Evolutionary conservation across 2,113 vertebrate species (phyloP).

Genomic region (Sclerurus mexicanus): DNA sequence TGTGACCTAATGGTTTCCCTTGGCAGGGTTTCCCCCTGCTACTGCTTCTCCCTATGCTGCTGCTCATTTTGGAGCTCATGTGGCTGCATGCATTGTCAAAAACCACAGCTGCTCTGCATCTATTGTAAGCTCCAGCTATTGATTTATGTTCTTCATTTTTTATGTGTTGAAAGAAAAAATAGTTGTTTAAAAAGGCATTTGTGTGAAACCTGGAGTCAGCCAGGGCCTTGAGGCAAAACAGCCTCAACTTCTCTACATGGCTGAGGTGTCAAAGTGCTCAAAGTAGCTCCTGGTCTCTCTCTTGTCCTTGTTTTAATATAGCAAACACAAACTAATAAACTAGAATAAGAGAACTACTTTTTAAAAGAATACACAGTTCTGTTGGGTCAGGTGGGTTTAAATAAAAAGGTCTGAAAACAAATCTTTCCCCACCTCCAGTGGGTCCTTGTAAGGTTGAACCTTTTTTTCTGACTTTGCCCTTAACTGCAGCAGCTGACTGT

Average conservation of each 20-base stretch:
- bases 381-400: neutral
- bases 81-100: neutral
- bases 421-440: neutral
- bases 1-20: neutral
- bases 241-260: neutral
- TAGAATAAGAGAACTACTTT: neutral
- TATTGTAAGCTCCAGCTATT: neutral
- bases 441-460: neutral
- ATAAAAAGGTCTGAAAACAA: neutral
- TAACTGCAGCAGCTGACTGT: neutral
- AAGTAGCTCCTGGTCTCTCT: neutral
- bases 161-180: conserved; percentile 1
- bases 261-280: neutral
- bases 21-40: neutral
- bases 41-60: neutral
- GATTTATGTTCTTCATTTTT: conserved; percentile 38
- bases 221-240: neutral
- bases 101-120: conserved; percentile 18
- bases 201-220: neutral
- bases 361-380: neutral
- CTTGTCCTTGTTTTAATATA: neutral
- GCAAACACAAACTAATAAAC: neutral
- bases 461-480: neutral
- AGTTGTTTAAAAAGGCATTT: conserved; percentile 35
- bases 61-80: neutral